Evolutionary conservation across 2,113 vertebrate species (phyloP).

Genomic region (Gavia stellata): DNA sequence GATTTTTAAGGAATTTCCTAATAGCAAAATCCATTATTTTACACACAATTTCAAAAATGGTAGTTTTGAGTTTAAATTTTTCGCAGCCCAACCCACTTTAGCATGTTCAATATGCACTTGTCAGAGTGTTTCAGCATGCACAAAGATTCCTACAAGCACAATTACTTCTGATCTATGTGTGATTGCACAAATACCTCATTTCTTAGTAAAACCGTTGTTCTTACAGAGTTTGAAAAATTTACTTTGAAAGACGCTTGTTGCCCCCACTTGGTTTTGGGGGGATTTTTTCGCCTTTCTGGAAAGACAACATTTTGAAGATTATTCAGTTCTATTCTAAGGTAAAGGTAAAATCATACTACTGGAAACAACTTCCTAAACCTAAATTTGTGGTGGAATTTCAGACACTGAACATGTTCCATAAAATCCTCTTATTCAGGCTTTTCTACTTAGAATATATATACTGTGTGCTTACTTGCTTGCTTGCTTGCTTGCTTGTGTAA

Average conservation of each 20-base stretch:
- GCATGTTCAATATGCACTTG: not conserved
- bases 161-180: not conserved
- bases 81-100: not conserved
- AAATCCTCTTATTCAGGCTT: not conserved
- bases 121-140: not conserved
- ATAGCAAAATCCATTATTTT: conserved; percentile 1
- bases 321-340: not conserved
- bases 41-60: not conserved
- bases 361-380: not conserved
- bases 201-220: not conserved
- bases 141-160: not conserved
- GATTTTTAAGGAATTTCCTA: not conserved
- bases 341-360: not conserved
- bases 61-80: not conserved
- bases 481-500: not conserved
- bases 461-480: not conserved
- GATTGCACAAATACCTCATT: not conserved
- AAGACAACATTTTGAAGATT: not conserved
- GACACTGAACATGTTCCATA: not conserved
- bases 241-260: not conserved
- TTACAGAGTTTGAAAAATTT: not conserved
- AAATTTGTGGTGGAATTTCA: not conserved
- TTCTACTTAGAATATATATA: not conserved
- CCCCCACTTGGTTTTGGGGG: not conserved
- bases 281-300: not conserved